A percentile compares a stretch with the other conserved stretches of the same genome.
These are phyloP conservation scores for Coelogynopora nodosa DNA, from an alignment of 2,888 invertebrate genomes.

Conservation along the genomic window DNA sequence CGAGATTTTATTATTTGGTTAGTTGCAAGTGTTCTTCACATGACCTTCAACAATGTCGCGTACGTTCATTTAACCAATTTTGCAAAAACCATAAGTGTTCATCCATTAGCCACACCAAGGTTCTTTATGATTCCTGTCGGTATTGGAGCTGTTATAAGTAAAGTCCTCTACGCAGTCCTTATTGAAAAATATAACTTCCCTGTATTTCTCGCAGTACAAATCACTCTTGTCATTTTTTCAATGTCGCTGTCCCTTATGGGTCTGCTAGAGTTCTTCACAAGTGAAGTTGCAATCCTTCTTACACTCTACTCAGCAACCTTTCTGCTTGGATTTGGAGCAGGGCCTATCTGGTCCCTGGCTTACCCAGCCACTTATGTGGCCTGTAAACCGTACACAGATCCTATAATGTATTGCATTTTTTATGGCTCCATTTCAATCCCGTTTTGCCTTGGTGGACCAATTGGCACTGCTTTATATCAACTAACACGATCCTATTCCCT, in stretches of 20 bases:
- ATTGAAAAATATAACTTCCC: constrained; percentile 12
- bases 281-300: neutral
- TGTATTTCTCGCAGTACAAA: neutral
- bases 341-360: neutral
- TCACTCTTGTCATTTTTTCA: neutral
- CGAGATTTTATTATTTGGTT: neutral
- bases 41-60: neutral
- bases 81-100: neutral
- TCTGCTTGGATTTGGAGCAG: neutral
- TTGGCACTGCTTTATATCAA: neutral
- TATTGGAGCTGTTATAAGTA: neutral
- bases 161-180: neutral
- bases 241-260: neutral
- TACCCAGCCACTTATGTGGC: constrained; percentile 1
- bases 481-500: too few species aligned
- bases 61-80: neutral
- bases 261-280: neutral
- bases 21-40: neutral
- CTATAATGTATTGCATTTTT: neutral
- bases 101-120: neutral
- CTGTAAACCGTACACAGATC: neutral
- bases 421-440: neutral
- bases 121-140: neutral
- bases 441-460: neutral
- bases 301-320: neutral